phyloP scores from a whole-genome alignment of 2,113 vertebrate genomes.

The Astatotilapia flaviijosephi region DNA sequence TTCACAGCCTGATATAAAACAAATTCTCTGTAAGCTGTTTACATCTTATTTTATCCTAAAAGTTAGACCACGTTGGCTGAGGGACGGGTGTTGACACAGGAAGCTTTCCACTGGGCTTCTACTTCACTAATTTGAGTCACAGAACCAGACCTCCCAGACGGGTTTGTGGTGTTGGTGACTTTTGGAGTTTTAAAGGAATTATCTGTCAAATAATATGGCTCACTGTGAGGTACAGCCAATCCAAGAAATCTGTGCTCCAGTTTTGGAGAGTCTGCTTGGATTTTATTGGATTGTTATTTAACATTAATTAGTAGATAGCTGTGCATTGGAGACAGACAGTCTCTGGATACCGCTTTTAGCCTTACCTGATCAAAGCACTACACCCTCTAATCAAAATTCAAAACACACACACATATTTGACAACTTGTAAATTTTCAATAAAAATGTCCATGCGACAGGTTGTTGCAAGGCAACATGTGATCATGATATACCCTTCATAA shows the following conservation, averaged over 20 bases:
- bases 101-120: not conserved
- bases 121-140: not conserved
- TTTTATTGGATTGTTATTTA: not conserved
- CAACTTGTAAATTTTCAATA: not conserved
- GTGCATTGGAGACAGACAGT: not conserved
- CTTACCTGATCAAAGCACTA: not conserved
- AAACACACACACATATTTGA: not conserved
- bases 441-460: not conserved
- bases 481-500: not conserved
- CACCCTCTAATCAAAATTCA: not conserved
- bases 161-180: not conserved
- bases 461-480: not conserved
- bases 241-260: not conserved
- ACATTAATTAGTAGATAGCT: not conserved
- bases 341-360: not conserved
- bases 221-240: not conserved
- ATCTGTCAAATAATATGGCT: not conserved
- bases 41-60: not conserved
- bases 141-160: not conserved
- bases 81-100: not conserved
- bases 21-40: not conserved
- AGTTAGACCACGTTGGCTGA: not conserved
- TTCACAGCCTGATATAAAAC: not conserved
- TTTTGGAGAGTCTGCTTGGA: not conserved
- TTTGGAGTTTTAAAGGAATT: not conserved